These are phyloP conservation scores for Galagoides demidoff DNA, from an alignment of 2,797 vertebrate genomes.

Conservation along the genomic window DNA sequence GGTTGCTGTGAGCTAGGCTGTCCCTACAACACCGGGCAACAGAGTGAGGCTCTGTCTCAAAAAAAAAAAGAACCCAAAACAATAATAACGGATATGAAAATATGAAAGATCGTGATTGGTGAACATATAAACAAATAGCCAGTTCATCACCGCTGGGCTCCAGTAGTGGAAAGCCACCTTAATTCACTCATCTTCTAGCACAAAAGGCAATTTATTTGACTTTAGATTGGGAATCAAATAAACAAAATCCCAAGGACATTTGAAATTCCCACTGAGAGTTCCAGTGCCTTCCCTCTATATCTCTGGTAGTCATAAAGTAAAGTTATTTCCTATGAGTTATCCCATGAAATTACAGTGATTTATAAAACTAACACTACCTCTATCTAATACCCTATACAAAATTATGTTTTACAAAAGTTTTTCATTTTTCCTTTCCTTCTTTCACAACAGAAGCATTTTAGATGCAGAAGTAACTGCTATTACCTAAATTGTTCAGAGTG, in stretches of 20 bases:
- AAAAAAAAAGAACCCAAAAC: too few relatives aligned
- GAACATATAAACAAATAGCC: fast-evolving
- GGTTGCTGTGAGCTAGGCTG: too few relatives aligned
- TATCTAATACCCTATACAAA: not conserved
- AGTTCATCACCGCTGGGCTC: not conserved
- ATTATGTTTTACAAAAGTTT: not conserved
- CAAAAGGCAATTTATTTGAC: not conserved
- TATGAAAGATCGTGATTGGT: not conserved
- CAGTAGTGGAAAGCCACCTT: fast-evolving
- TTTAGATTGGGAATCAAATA: not conserved
- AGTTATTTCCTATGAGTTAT: not conserved
- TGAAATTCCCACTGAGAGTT: not conserved
- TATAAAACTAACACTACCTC: not conserved
- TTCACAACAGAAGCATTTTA: not conserved
- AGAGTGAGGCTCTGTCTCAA: too few relatives aligned
- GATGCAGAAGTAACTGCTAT: not conserved
- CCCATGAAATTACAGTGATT: too few relatives aligned
- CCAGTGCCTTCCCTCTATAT: not conserved
- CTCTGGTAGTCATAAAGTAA: not conserved
- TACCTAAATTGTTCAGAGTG: not conserved
- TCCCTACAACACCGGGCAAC: too few relatives aligned
- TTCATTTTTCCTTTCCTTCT: not conserved
- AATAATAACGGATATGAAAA: not conserved
- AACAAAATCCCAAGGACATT: not conserved
- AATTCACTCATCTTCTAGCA: not conserved